phyloP scores from a whole-genome alignment of 1,140 invertebrate species.

The Acromyrmex charruanus region DNA sequence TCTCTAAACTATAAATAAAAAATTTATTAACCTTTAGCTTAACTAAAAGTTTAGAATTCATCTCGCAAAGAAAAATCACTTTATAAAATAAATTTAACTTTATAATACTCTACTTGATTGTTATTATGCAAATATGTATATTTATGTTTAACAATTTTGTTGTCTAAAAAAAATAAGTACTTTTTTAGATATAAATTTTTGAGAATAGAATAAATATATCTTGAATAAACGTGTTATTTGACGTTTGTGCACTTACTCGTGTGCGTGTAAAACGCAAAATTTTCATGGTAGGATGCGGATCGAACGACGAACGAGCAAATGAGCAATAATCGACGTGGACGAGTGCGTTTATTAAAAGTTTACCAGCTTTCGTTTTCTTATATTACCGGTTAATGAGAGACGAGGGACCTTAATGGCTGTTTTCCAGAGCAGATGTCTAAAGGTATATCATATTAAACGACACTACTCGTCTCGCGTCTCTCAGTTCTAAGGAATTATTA shows the following conservation, averaged over 20 bases:
- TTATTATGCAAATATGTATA: background rate
- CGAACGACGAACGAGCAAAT: background rate
- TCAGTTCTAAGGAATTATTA: constrained; percentile 39
- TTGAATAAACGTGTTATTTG: background rate
- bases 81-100: constrained; percentile 9
- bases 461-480: constrained; percentile 5
- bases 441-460: constrained; percentile 54
- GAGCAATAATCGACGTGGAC: constrained; percentile 61
- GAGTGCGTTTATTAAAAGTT: constrained; percentile 73
- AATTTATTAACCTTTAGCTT: background rate
- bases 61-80: background rate
- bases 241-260: background rate
- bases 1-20: background rate
- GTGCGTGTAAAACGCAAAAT: constrained; percentile 38
- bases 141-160: background rate
- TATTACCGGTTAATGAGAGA: constrained; percentile 69
- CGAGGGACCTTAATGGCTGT: constrained; percentile 64
- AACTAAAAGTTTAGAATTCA: background rate
- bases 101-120: background rate
- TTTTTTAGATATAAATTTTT: background rate
- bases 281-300: constrained; percentile 2
- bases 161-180: background rate
- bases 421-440: constrained; percentile 72
- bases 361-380: constrained; percentile 59
- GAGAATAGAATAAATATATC: background rate